These are phyloP conservation scores for Aporophyla lueneburgensis DNA, from an alignment of 2,888 invertebrate species.

Conservation along the genomic window DNA sequence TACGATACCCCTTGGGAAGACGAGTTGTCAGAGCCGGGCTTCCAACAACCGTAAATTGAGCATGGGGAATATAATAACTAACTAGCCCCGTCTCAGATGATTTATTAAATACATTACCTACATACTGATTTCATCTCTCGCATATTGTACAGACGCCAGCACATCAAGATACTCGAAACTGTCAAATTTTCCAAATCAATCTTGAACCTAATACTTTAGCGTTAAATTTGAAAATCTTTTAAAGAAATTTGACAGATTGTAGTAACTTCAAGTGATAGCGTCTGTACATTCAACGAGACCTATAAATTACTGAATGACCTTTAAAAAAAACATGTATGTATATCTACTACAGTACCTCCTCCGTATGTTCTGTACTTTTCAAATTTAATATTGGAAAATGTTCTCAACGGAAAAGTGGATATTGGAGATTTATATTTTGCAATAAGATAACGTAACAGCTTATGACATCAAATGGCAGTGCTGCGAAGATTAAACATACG, in stretches of 20 bases:
- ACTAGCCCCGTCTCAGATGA: constrained; percentile 10
- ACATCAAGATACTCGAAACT: no score
- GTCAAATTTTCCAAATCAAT: no score
- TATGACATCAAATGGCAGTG: constrained; percentile 28
- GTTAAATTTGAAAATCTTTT: no score
- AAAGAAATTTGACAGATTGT: no score
- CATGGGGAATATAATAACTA: constrained; percentile 42
- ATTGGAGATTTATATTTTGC: constrained; percentile 10
- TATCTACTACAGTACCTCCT: neutral
- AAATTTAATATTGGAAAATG: constrained; percentile 32
- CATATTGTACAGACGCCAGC: neutral
- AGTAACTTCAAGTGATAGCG: no score
- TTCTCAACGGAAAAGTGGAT: constrained; percentile 16
- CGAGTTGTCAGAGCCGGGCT: no score
- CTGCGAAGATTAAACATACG: constrained; percentile 38
- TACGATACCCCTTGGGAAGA: no score
- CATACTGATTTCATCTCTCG: neutral
- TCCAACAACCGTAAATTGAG: no score
- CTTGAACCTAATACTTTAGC: no score
- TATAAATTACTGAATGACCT: neutral
- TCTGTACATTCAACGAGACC: neutral
- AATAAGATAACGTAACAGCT: constrained; percentile 28
- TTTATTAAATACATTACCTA: constrained; percentile 22
- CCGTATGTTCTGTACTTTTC: neutral
- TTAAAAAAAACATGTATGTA: neutral